Evolutionary conservation across 2,113 vertebrate species (phyloP).

Genomic region (Mungos mungo): DNA sequence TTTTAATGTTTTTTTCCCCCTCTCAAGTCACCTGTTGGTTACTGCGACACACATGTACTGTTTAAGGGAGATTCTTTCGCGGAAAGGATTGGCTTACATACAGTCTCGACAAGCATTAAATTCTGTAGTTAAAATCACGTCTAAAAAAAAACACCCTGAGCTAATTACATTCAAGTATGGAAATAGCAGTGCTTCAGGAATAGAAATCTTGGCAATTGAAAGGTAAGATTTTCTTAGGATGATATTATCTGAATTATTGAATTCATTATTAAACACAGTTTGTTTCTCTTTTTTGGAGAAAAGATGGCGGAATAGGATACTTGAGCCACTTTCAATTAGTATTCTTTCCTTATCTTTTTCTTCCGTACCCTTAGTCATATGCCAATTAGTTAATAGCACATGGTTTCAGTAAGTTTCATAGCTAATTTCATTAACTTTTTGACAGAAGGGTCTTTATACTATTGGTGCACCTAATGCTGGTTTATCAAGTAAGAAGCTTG

Average conservation of each 20-base stretch:
- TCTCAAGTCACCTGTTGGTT: constrained; percentile 92
- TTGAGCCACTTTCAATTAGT: neutral
- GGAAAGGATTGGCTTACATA: constrained; percentile 97
- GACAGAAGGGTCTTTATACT: neutral
- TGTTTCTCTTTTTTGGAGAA: constrained; percentile 1
- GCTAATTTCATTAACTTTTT: constrained; percentile 12
- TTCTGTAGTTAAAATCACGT: constrained; percentile 99
- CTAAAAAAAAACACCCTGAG: constrained; percentile 99
- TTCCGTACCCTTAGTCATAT: neutral
- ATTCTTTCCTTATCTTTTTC: neutral
- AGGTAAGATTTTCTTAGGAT: constrained; percentile 87
- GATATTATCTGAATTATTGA: neutral
- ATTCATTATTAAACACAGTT: constrained; percentile 15
- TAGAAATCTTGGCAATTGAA: constrained; percentile 96
- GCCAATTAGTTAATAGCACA: neutral
- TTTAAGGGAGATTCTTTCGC: constrained; percentile 94
- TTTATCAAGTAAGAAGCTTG: constrained; percentile 30
- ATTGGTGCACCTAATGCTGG: neutral
- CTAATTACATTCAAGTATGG: constrained; percentile 99
- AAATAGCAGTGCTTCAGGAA: constrained; percentile 93
- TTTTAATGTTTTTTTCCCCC: constrained; percentile 41
- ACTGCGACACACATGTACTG: constrained; percentile 99
- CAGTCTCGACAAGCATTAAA: constrained; percentile 97
- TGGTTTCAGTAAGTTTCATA: neutral
- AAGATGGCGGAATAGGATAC: neutral